Conservation (phyloP, 2,113 vertebrate genomes). For the Epinephelus cyanopodus region DNA sequence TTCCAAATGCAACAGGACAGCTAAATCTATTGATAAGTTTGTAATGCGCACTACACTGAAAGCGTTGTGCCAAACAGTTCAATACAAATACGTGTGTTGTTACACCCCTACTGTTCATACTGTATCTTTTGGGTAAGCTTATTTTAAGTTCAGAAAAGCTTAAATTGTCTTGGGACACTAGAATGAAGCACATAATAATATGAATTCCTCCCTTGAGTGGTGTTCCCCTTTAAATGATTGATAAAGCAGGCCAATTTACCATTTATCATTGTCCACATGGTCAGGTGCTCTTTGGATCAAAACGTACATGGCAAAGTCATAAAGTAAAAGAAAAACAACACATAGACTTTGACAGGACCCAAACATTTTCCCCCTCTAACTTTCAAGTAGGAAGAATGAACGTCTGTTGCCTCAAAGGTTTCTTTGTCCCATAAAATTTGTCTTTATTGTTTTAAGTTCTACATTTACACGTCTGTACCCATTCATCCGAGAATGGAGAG, state of each 20-base stretch:
- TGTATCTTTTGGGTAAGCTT: background rate
- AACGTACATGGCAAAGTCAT: slow-evolving; percentile 45
- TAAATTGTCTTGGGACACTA: background rate
- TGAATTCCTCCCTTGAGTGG: slow-evolving; percentile 9
- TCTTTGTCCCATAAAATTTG: slow-evolving; percentile 58
- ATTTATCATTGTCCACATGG: slow-evolving; percentile 12
- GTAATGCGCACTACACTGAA: no score
- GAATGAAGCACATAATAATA: slow-evolving; percentile 14
- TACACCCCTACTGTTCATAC: no score
- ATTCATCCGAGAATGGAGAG: slow-evolving; percentile 32
- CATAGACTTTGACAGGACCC: slow-evolving; percentile 28
- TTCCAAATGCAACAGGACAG: no score
- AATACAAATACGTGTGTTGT: no score
- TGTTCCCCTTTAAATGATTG: background rate
- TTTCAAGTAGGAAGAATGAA: slow-evolving; percentile 42
- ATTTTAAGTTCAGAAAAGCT: slow-evolving; percentile 1
- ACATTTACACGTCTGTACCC: slow-evolving; percentile 67
- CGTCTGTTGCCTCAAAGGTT: slow-evolving; percentile 54
- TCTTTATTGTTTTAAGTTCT: slow-evolving; percentile 77
- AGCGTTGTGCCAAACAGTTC: no score
- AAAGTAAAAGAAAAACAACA: slow-evolving; percentile 11
- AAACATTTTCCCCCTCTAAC: slow-evolving; percentile 45
- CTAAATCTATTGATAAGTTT: no score
- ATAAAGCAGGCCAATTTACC: slow-evolving; percentile 6
- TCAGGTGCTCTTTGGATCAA: slow-evolving; percentile 47